Evolutionary conservation across 2,797 vertebrate genomes (phyloP), one percentile per base, ranked within the genome.

Genomic region (Vireo griseus): DNA sequence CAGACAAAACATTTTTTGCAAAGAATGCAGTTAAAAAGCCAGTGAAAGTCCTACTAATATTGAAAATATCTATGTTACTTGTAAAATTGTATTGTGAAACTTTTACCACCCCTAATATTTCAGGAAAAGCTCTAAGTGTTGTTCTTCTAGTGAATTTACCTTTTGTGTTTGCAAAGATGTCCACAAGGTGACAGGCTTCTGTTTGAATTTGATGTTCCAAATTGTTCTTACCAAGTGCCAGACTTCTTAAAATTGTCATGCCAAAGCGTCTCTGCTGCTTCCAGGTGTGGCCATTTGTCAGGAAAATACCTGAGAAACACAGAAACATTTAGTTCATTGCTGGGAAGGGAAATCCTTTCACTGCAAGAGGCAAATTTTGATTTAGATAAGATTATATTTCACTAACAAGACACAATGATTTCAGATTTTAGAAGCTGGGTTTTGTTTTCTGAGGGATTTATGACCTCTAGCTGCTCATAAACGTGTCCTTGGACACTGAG

Each of bases 181-280:
- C 48, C 6, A 96, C 79, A 26, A 98, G 94, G 14, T 90, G 90
- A 67, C 18, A 51, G 3, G 96, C 97, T 73, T 98, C 97, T 16
- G 73, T 89, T 48, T 93, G 95, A 66, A 98, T 97, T 42, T 90
- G 97, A 11, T 92, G 75, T 76, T 98, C 97, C 86, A 98, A 28
- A 5, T 37, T 86, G 48, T 96, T 98, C 93, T 96, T 98, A n/a
- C 97, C 92, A 1, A 97, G 87, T 33, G 97, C 95, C 65, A 98
- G 96, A 66, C 90, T 96, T 13, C 95, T 96, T 45, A 98, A 80
- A 2, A 95, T 57, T 6, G 69, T 96, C 71, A 97, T 95, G 17
- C 96, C 96, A 67, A 98, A 98, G 14, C 94, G 95, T 44, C 98
- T 98, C 96, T 98, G 97, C 61, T 98, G 98, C 71, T 78, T 96